Evolutionary conservation across 2,113 vertebrate species (phyloP), one percentile per base, ranked within the genome.

Genomic region (Siniperca knerii): DNA sequence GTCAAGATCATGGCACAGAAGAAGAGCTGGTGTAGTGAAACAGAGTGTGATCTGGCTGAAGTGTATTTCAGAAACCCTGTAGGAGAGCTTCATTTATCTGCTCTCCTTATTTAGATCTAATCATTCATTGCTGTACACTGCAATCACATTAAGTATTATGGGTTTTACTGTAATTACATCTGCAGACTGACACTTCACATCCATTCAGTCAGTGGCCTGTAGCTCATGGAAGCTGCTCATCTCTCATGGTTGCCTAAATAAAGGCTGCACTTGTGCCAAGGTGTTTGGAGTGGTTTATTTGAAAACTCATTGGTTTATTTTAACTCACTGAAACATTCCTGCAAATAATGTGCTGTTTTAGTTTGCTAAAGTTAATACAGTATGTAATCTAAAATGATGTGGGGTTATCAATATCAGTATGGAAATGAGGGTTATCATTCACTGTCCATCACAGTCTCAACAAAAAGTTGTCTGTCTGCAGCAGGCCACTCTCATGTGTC

Each of bases 81-180:
- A 72, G 75, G 23, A 80, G 42, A 68, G 48, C 85, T 71, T 71
- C 33, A 67, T 77, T 86, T 68, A 62, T 70, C 55, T 71, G 29
- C 33, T 75, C 18, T 48, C 29, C 40, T 44, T 77, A 74, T 78
- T 50, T 69, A 55, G 37, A 54, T 48, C 37, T 46, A 61, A 72
- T 73, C 16, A 73, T 48, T 77, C 60, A 72, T 23, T 75, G 29
- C 15, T 48, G 25, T 44, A 33, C 58, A 65, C 71, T 12, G 29
- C 55, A n/a, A 62, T 86, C 79, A 57, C 62, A 57, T 60, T 77
- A 54, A 60, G 11, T 50, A 60, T 73, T 73, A 76, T 68, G 50
- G 75, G 55, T 71, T 83, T 58, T 16, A 35, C 57, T 71, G 52
- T 67, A 60, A 73, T 80, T 62, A 79, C 77, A 77, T 64, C 55